Conservation (phyloP, 2,113 vertebrate species). For the Corythaeola cristata region DNA sequence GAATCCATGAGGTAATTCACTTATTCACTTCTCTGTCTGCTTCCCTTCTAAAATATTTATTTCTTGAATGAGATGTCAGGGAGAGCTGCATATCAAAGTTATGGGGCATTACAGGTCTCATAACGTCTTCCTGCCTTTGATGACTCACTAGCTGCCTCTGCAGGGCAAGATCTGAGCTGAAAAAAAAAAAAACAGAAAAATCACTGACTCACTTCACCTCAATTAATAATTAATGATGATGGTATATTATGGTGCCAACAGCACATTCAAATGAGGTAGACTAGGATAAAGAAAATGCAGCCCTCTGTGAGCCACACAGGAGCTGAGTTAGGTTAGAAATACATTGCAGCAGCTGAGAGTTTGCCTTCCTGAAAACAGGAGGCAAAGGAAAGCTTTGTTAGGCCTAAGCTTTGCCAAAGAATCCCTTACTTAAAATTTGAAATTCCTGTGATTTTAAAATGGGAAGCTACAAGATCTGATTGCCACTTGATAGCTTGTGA, state of each 20-base stretch:
- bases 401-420: neutral
- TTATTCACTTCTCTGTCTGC: neutral
- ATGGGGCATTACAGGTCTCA: neutral
- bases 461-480: neutral
- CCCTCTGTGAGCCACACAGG: neutral
- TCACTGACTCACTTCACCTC: neutral
- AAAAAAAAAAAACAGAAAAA: neutral
- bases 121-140: constrained; percentile 27
- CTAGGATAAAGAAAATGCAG: neutral
- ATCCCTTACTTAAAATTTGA: neutral
- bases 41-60: constrained; percentile 48
- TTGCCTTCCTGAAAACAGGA: neutral
- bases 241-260: neutral
- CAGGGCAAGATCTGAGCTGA: neutral
- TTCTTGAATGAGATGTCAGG: neutral
- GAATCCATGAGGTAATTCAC: neutral
- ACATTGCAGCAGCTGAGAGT: neutral
- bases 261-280: neutral
- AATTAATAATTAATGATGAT: constrained; percentile 5
- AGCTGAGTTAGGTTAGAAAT: neutral
- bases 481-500: neutral
- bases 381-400: neutral
- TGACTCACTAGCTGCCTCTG: constrained; percentile 30
- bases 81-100: constrained; percentile 12
- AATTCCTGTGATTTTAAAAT: neutral